Percentiles rank a stretch among this genome's conserved stretches.
Evolutionary conservation across 2,797 vertebrate genomes (phyloP).

Genomic region (Taeniopygia guttata): DNA sequence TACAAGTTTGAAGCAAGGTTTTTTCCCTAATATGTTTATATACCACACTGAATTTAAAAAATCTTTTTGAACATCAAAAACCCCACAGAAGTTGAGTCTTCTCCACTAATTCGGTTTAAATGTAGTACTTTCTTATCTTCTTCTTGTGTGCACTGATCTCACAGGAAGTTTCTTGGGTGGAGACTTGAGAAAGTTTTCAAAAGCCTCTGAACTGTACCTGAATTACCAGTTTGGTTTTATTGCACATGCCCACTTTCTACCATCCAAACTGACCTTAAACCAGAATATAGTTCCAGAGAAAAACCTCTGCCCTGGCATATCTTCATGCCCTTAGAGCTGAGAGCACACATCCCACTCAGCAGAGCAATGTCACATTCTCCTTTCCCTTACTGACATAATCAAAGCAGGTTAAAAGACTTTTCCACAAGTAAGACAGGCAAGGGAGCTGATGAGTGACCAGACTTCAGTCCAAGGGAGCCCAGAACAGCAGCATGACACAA

Average conservation of each 20-base stretch:
- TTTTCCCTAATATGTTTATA: neutral
- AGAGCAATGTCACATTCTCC: neutral
- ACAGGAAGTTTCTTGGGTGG: slow-evolving; percentile 41
- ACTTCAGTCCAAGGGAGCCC: neutral
- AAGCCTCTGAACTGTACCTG: neutral
- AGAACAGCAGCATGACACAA: neutral
- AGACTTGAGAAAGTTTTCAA: neutral
- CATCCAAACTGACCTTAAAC: neutral
- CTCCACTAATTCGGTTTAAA: neutral
- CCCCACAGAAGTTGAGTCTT: neutral
- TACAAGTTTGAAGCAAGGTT: neutral
- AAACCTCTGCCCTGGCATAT: neutral
- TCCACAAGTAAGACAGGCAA: neutral
- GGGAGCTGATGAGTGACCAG: neutral
- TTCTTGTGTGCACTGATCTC: neutral
- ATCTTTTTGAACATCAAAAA: neutral
- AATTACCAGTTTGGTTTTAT: neutral
- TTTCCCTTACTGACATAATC: neutral
- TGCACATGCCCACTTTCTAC: neutral
- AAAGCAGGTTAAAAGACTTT: neutral
- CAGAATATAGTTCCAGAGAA: neutral
- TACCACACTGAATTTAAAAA: neutral
- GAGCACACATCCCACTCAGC: neutral
- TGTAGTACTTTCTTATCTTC: neutral
- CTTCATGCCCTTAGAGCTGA: neutral